These are phyloP conservation scores for Diorhabda sublineata DNA, from an alignment of 1,140 invertebrate species.

Conservation along the genomic window DNA sequence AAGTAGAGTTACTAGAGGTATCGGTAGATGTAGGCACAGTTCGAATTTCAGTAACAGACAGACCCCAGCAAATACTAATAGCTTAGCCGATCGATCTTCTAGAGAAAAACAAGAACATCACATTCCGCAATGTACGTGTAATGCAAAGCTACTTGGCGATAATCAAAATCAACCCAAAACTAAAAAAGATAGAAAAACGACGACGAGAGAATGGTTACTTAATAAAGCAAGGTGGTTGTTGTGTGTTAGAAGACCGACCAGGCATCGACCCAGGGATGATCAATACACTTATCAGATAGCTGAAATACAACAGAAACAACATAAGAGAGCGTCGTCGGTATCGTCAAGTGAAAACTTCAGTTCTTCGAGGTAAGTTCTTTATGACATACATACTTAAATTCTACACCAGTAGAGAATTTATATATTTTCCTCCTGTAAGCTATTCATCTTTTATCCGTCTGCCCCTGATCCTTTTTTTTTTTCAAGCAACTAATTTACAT, in stretches of 20 bases:
- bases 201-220: slow-evolving; percentile 48
- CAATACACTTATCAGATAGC: slow-evolving; percentile 78
- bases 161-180: slow-evolving; percentile 32
- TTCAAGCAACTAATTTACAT: too few species aligned
- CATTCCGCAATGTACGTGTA: slow-evolving; percentile 65
- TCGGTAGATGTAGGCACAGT: slow-evolving; percentile 78
- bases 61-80: slow-evolving; percentile 84
- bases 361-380: slow-evolving; percentile 58
- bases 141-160: slow-evolving; percentile 54
- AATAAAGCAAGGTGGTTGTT: slow-evolving; percentile 50
- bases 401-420: too few species aligned
- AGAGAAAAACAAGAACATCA: slow-evolving; percentile 61
- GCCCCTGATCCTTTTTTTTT: too few species aligned
- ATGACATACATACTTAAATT: neutral
- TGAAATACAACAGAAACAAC: slow-evolving; percentile 70
- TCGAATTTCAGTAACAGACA: slow-evolving; percentile 86
- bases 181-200: slow-evolving; percentile 41
- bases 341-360: slow-evolving; percentile 87
- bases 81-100: slow-evolving; percentile 69
- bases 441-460: too few species aligned
- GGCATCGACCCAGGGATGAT: slow-evolving; percentile 52
- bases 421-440: too few species aligned
- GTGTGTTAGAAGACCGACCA: slow-evolving; percentile 41
- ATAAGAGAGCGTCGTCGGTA: slow-evolving; percentile 73
- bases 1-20: slow-evolving; percentile 80